Conservation (phyloP, 37 sponge, comb jelly and placozoan species). For the Aplysina aerophoba region DNA sequence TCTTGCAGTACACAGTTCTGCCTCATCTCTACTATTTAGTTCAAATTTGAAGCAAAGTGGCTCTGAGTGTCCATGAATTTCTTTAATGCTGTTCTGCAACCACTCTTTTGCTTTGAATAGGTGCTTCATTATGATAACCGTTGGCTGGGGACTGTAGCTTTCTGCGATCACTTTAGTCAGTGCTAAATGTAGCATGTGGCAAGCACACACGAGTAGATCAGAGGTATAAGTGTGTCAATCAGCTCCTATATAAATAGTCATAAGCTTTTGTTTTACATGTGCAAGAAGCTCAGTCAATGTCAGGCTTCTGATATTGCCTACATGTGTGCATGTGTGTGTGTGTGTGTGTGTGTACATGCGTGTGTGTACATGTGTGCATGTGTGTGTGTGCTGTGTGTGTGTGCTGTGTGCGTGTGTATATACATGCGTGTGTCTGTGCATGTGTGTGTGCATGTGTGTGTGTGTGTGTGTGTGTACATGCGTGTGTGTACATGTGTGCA, state of each 20-base stretch:
- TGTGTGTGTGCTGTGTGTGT: neutral
- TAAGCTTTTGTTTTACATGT: too few relatives aligned
- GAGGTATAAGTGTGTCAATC: neutral
- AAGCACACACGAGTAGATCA: neutral
- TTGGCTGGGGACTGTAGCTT: slow-evolving; percentile 36
- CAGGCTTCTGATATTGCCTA: too few relatives aligned
- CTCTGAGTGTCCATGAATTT: slow-evolving; percentile 33
- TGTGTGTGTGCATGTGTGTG: too few relatives aligned
- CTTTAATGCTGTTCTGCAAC: slow-evolving; percentile 25
- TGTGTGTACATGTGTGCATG: slow-evolving; percentile 14
- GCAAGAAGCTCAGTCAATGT: too few relatives aligned
- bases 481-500: slow-evolving; percentile 15
- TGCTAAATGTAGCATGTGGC: neutral
- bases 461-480: neutral
- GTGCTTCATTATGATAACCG: neutral
- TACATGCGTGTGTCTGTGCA: neutral
- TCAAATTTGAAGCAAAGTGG: slow-evolving; percentile 37
- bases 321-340: neutral
- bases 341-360: slow-evolving; percentile 27
- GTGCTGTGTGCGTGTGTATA: neutral
- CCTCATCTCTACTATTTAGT: neutral
- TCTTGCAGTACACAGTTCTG: slow-evolving; percentile 19
- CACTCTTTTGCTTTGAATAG: slow-evolving; percentile 24
- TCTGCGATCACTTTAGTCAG: neutral
- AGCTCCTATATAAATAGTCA: neutral